phyloP scores from a whole-genome alignment of 2,888 invertebrate genomes.

The Leucozona laternaria region DNA sequence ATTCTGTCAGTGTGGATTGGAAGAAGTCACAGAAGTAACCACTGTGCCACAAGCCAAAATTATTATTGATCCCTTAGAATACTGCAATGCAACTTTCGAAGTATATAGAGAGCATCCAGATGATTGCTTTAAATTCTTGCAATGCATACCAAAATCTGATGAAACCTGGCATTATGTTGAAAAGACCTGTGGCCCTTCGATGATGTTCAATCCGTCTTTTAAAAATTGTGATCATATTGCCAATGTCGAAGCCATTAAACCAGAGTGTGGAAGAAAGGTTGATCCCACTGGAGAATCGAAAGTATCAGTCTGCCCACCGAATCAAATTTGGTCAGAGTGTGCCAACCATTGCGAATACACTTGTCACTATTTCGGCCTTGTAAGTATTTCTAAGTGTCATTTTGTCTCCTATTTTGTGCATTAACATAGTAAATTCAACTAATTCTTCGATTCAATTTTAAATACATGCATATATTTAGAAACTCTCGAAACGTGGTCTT shows the following conservation, averaged over 20 bases:
- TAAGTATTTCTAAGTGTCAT: conserved; percentile 32
- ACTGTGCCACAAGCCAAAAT: conserved; percentile 78
- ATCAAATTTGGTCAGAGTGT: conserved; percentile 87
- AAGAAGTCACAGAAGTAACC: conserved; percentile 33
- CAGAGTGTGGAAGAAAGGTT: conserved; percentile 85
- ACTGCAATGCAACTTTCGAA: conserved; percentile 83
- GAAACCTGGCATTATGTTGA: conserved; percentile 85
- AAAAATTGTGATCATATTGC: conserved; percentile 88
- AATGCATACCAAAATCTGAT: conserved; percentile 85
- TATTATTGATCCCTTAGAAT: conserved; percentile 78
- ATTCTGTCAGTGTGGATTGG: conserved; percentile 86
- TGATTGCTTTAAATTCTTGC: conserved; percentile 89
- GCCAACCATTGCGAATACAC: conserved; percentile 89
- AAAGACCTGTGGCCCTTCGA: conserved; percentile 87
- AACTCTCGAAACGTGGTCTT: conserved; percentile 80
- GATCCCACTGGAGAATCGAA: conserved; percentile 55
- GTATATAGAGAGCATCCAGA: conserved; percentile 87
- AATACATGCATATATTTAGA: conserved; percentile 58
- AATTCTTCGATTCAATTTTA: too few relatives aligned
- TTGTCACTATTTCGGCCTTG: conserved; percentile 87
- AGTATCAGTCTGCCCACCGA: conserved; percentile 80
- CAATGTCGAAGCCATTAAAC: conserved; percentile 85
- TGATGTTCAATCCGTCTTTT: conserved; percentile 87
- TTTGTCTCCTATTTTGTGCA: background rate
- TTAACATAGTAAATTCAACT: too few relatives aligned